Conservation (phyloP, 1,140 invertebrate genomes). For the Bombus confusus region DNA sequence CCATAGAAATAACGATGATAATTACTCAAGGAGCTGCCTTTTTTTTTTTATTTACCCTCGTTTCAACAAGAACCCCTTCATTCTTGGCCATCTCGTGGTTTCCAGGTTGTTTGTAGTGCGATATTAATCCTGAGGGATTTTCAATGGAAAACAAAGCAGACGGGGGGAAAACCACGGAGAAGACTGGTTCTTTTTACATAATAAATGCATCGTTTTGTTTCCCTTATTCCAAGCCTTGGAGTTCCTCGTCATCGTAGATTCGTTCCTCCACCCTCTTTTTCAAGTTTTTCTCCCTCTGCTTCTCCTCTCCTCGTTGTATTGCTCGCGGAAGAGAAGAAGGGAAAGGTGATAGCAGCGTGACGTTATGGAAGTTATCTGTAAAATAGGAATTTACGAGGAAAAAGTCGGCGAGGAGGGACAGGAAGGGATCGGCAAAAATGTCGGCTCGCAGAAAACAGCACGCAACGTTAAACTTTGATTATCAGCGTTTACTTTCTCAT, state of each 20-base stretch:
- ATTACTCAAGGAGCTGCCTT: neutral
- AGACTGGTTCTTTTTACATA: constrained; percentile 73
- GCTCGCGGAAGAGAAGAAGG: neutral
- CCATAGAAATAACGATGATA: neutral
- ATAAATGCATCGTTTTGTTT: constrained; percentile 69
- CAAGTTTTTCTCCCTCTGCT: neutral
- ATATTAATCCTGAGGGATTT: constrained; percentile 75
- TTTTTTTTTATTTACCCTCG: neutral
- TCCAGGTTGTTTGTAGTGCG: constrained; percentile 64
- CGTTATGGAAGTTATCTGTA: constrained; percentile 65
- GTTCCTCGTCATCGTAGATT: neutral
- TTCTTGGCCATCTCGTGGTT: constrained; percentile 19
- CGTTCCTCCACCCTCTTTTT: neutral
- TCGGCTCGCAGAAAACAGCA: neutral
- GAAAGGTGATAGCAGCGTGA: constrained; percentile 49
- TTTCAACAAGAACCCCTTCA: neutral
- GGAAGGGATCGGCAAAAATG: constrained; percentile 25
- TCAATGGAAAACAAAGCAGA: constrained; percentile 72
- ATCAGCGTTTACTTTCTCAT: neutral
- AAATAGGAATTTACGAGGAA: constrained; percentile 63
- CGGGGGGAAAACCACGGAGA: constrained; percentile 52
- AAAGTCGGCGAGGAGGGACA: neutral
- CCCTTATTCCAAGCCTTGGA: neutral
- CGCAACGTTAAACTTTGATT: constrained; percentile 31
- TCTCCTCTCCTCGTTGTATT: constrained; percentile 30